These are phyloP conservation scores for Linurgus olivaceus DNA, from an alignment of 2,797 vertebrate genomes.

Conservation along the genomic window DNA sequence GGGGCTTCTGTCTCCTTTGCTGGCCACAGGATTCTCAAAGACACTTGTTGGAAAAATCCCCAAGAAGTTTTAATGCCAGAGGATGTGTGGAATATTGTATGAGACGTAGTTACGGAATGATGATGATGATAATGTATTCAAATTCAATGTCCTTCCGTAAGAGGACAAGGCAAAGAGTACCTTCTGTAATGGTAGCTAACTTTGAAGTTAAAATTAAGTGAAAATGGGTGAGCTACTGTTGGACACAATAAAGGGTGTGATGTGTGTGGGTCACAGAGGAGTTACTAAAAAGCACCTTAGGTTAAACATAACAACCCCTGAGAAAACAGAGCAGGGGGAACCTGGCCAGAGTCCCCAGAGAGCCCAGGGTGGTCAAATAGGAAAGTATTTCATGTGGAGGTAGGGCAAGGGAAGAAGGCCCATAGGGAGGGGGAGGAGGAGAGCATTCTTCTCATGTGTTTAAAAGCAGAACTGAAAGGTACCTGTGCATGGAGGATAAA, in stretches of 20 bases:
- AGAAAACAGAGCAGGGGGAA: background rate
- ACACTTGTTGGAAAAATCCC: background rate
- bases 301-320: background rate
- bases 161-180: background rate
- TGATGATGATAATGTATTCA: background rate
- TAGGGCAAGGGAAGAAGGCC: background rate
- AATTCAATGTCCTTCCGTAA: background rate
- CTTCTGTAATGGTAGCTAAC: background rate
- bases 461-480: background rate
- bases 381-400: background rate
- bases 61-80: background rate
- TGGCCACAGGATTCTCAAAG: background rate
- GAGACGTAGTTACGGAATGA: background rate
- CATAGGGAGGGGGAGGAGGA: background rate
- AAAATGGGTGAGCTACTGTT: background rate
- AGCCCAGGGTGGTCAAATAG: background rate
- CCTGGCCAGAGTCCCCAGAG: background rate
- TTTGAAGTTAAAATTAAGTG: background rate
- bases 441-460: accelerated
- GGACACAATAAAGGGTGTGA: background rate
- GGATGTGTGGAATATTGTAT: background rate
- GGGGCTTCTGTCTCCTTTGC: background rate
- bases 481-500: background rate
- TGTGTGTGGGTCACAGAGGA: background rate
- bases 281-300: background rate